A percentile compares a stretch with the other conserved stretches of the same genome.
Evolutionary conservation across 2,797 vertebrate genomes (phyloP).

Genomic region (Spatula versicolor): DNA sequence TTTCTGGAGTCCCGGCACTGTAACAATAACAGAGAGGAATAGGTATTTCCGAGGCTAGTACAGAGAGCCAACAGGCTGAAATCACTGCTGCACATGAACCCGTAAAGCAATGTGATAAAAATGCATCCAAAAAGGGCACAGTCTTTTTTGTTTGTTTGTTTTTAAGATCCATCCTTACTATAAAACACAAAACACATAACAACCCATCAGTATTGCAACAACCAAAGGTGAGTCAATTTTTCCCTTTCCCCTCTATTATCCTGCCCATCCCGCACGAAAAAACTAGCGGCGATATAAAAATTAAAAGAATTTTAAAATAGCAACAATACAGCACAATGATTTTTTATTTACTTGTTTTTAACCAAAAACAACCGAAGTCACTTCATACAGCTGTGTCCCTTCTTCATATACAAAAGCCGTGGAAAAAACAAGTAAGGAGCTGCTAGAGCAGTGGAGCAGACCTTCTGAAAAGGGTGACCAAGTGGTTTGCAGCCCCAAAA

Average conservation of each 20-base stretch:
- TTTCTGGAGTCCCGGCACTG: conserved; percentile 17
- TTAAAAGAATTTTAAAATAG: background rate
- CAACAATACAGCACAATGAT: background rate
- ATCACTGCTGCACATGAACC: background rate
- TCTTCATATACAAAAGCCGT: background rate
- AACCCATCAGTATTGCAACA: background rate
- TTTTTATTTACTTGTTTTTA: too few species aligned
- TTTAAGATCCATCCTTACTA: background rate
- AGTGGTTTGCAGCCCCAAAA: background rate
- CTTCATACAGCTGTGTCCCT: background rate
- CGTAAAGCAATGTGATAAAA: background rate
- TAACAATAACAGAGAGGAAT: conserved; percentile 33
- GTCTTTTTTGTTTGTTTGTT: background rate
- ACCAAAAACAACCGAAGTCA: background rate
- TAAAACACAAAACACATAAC: background rate
- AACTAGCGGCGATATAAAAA: background rate
- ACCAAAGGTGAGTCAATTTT: background rate
- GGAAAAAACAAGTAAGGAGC: background rate
- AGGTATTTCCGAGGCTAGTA: conserved; percentile 29
- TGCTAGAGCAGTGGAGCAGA: background rate
- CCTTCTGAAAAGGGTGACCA: background rate
- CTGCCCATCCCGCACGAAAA: background rate
- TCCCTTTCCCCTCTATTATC: background rate
- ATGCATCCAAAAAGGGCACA: background rate
- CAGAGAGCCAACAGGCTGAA: background rate